Percentiles rank a stretch among this genome's conserved stretches.
Evolutionary conservation across 2,113 vertebrate species (phyloP).

Genomic region (Irena cyanogastra): DNA sequence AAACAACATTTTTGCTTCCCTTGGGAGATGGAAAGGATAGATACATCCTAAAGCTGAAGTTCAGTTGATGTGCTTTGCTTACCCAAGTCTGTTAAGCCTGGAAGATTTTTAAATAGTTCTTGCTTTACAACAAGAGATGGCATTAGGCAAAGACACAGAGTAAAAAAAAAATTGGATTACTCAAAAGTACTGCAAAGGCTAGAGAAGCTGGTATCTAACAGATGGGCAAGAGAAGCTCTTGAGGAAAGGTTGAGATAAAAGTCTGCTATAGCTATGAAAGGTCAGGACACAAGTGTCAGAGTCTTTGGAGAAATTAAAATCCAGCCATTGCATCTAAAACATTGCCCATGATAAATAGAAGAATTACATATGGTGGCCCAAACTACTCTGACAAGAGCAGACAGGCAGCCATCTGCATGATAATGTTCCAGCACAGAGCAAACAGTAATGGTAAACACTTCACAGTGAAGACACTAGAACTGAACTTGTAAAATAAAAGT

Average conservation of each 20-base stretch:
- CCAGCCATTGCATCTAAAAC: neutral
- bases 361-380: neutral
- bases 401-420: neutral
- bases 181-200: neutral
- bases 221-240: neutral
- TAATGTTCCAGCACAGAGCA: neutral
- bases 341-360: neutral
- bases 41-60: neutral
- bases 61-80: neutral
- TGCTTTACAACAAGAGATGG: neutral
- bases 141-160: neutral
- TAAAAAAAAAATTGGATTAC: neutral
- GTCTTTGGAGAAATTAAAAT: neutral
- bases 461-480: neutral
- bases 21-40: neutral
- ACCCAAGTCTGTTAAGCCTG: neutral
- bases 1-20: neutral
- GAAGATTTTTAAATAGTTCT: neutral
- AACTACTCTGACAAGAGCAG: neutral
- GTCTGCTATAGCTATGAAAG: neutral
- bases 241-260: neutral
- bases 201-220: neutral
- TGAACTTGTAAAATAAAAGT: neutral
- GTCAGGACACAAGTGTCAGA: neutral
- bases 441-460: neutral